Conservation (phyloP, 2,888 invertebrate species). For the Scrobipalpa atriplicella region DNA sequence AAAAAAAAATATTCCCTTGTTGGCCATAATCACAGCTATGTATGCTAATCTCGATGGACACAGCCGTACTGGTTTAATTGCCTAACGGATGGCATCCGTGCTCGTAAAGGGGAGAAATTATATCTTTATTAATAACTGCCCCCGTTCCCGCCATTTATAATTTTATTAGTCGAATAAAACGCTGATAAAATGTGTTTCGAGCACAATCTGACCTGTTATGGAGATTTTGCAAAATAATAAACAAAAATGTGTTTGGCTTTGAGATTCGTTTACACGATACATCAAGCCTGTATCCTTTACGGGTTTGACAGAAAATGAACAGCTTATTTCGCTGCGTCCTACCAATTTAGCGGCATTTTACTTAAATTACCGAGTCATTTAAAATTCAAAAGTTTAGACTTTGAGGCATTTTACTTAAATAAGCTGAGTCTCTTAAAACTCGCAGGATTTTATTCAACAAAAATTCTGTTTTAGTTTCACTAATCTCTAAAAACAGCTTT, state of each 20-base stretch:
- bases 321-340: too few relatives aligned
- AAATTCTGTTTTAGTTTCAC: too few relatives aligned
- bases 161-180: slow-evolving; percentile 46
- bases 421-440: too few relatives aligned
- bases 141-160: slow-evolving; percentile 48
- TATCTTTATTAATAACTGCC: slow-evolving; percentile 62
- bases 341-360: too few relatives aligned
- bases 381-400: too few relatives aligned
- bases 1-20: slow-evolving; percentile 39
- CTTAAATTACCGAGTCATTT: too few relatives aligned
- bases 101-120: slow-evolving; percentile 63
- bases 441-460: too few relatives aligned
- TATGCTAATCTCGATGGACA: slow-evolving; percentile 76
- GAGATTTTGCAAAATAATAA: background rate
- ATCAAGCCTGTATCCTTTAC: too few relatives aligned
- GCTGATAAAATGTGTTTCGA: slow-evolving; percentile 24
- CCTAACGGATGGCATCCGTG: slow-evolving; percentile 62
- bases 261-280: too few relatives aligned
- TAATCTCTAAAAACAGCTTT: too few relatives aligned
- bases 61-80: slow-evolving; percentile 67
- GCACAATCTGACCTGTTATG: slow-evolving; percentile 16
- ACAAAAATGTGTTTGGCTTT: background rate
- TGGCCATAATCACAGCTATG: slow-evolving; percentile 69
- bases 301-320: too few relatives aligned
- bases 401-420: too few relatives aligned